A percentile compares a stretch with the other conserved stretches of the same genome.
Evolutionary conservation across 2,888 invertebrate species (phyloP).

Genomic region (Alsophila aescularia): DNA sequence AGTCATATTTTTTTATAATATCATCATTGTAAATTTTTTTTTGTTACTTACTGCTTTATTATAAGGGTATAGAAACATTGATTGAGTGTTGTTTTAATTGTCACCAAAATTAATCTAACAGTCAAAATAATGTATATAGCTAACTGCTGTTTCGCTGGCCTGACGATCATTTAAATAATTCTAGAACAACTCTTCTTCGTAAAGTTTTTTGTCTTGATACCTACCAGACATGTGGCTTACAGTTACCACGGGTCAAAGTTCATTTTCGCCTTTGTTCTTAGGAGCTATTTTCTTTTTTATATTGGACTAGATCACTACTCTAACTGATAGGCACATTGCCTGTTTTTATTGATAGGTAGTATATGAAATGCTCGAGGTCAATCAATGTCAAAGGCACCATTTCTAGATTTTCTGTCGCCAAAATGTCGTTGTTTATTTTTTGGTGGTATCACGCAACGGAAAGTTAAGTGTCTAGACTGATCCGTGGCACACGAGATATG

Average conservation of each 20-base stretch:
- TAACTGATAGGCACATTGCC: slow-evolving; percentile 14
- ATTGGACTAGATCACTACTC: not conserved
- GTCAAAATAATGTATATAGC: too few species aligned
- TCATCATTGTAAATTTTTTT: too few species aligned
- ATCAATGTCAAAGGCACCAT: slow-evolving; percentile 33
- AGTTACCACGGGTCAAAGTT: not conserved
- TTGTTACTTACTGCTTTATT: too few species aligned
- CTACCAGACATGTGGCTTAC: too few species aligned
- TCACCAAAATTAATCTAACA: too few species aligned
- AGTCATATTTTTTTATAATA: too few species aligned
- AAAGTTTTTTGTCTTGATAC: not conserved
- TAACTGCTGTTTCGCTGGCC: too few species aligned
- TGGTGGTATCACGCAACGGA: slow-evolving; percentile 27
- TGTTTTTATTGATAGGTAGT: slow-evolving; percentile 8
- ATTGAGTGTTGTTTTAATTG: too few species aligned
- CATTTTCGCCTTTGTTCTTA: not conserved
- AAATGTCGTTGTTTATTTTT: slow-evolving; percentile 19
- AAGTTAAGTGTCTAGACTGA: slow-evolving; percentile 14
- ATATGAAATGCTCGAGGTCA: slow-evolving; percentile 24
- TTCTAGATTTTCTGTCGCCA: slow-evolving; percentile 16
- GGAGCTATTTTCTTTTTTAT: not conserved
- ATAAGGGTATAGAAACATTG: too few species aligned
- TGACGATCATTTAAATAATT: too few species aligned
- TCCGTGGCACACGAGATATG: not conserved
- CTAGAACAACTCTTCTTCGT: not conserved